Evolutionary conservation across 2,113 vertebrate species (phyloP), one percentile per base, ranked within the genome.

Genomic region (Myiagra hebetior): DNA sequence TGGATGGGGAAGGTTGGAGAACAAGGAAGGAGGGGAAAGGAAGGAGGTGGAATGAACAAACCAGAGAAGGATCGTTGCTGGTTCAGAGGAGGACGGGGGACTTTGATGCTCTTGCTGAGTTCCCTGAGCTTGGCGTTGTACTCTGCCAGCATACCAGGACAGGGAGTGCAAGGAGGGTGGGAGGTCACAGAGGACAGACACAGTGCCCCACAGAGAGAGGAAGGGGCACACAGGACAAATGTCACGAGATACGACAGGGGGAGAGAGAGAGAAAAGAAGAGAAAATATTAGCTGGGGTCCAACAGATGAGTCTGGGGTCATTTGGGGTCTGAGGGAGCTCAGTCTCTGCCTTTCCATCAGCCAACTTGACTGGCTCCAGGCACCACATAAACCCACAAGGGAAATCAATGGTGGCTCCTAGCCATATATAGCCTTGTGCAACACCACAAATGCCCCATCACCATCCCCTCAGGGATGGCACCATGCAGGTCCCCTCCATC

Each of bases 91-190:
- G 96, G 96, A 89, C 96, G 97, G 96, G 41, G 74, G 64, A 19
- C 91, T 95, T 89, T 82, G 95, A 96, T 97, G 91, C 97, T 98
- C 85, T 98, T 98, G 97, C 95, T 96, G 94, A 99, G 96, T 93
- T 97, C 97, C 97, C 98, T 98, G 98, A 99, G 98, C 89, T 98
- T 99, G 97, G 99, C 99, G 37, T 98, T 99, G 98, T 99, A 99
- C 8, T 99, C 99, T 99, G 98, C 93, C 90, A 97, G 97, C 91
- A 15, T 92, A 84, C 74, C 96, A 98, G 96, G 96, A 98, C 64
- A 87, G 94, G 98, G 95, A 94, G 92, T 96, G 89, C 50, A 94
- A 92, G 64, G 73, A 87, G 55, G 74, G 72, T 86, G 80, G 59
- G 70, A 96, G 72, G 89, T 92, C 70, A 97, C 97, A 97, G 82